These are phyloP conservation scores for Spilogale gracilis DNA, from an alignment of 2,113 vertebrate genomes.

Conservation along the genomic window DNA sequence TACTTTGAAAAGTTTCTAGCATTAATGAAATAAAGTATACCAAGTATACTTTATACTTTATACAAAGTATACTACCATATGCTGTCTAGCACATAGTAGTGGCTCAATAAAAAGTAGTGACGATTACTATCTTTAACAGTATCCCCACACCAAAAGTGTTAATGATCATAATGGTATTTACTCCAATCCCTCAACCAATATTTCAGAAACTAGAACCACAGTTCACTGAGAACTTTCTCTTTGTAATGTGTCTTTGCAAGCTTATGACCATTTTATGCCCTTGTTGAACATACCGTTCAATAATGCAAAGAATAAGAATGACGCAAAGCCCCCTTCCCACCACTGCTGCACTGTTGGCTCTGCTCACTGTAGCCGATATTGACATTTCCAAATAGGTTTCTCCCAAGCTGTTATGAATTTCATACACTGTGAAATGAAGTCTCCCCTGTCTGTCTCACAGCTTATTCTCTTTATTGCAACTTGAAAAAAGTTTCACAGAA, in stretches of 20 bases:
- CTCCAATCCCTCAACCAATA: not conserved
- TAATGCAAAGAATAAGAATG: not conserved
- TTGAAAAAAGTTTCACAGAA: conserved; percentile 16
- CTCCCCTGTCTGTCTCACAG: not conserved
- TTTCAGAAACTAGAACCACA: not conserved
- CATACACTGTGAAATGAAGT: not conserved
- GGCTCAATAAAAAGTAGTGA: not conserved
- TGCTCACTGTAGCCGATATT: not conserved
- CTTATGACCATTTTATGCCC: not conserved
- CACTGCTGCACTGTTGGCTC: not conserved
- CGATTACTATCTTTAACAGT: not conserved
- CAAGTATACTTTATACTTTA: not conserved
- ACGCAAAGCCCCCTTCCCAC: not conserved
- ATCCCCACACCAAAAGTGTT: not conserved
- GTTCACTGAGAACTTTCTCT: not conserved
- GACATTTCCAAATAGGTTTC: not conserved
- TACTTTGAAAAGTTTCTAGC: not conserved
- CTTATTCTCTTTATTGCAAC: not conserved
- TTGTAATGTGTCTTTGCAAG: not conserved
- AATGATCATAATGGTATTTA: not conserved
- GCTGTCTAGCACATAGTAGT: not conserved
- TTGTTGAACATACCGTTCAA: not conserved
- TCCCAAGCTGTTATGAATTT: not conserved
- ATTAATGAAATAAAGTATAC: not conserved
- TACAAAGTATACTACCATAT: not conserved